Conservation (phyloP, 2,113 vertebrate species). For the Catharus bicknelli region DNA sequence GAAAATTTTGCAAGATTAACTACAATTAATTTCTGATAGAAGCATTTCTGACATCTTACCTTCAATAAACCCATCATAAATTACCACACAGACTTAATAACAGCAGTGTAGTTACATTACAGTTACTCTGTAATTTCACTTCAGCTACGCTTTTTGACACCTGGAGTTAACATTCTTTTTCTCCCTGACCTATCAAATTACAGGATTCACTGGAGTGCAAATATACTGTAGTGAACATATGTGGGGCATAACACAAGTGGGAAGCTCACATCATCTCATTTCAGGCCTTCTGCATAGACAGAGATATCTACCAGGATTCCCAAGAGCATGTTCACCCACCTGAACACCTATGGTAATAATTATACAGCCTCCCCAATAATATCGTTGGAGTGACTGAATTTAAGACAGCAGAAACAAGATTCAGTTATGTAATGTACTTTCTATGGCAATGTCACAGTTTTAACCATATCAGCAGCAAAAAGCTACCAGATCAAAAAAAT, state of each 20-base stretch:
- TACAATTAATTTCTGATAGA: not conserved
- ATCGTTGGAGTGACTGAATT: not conserved
- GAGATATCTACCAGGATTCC: not conserved
- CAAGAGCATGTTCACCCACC: not conserved
- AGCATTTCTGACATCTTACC: not conserved
- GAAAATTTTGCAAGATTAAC: not conserved
- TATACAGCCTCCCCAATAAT: not conserved
- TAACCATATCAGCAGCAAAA: not conserved
- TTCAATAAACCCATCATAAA: not conserved
- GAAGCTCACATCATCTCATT: not conserved
- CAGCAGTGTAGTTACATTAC: not conserved
- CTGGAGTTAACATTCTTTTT: not conserved
- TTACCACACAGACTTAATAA: not conserved
- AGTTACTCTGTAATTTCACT: not conserved
- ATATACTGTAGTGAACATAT: not conserved
- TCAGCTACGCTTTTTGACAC: not conserved
- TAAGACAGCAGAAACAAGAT: not conserved
- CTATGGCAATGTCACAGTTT: not conserved
- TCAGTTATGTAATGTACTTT: not conserved
- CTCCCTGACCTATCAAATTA: not conserved
- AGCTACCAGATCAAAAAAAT: not conserved
- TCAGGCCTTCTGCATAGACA: not conserved
- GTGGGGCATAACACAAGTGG: rapidly evolving
- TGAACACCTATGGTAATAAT: not conserved
- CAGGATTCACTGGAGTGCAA: not conserved